phyloP scores from a whole-genome alignment of 2,888 invertebrate species.

The Orgyia antiqua region DNA sequence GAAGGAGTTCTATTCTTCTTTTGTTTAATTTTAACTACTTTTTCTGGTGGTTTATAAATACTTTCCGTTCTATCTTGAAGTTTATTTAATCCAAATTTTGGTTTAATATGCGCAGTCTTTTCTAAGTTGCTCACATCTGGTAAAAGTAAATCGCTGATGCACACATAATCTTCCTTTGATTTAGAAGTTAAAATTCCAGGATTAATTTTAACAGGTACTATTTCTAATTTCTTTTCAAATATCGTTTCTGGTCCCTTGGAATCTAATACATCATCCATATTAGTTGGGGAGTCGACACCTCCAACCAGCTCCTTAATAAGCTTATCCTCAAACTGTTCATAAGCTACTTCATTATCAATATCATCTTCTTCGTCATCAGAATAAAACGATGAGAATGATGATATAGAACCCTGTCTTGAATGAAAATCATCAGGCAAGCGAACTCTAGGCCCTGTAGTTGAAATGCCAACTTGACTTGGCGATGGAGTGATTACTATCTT shows the following conservation, averaged over 20 bases:
- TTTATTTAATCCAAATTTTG: constrained; percentile 63
- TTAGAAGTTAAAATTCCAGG: constrained; percentile 40
- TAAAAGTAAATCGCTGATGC: constrained; percentile 55
- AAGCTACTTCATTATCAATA: constrained; percentile 33
- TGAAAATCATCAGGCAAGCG: constrained; percentile 69
- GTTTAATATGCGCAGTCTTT: constrained; percentile 66
- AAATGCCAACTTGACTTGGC: constrained; percentile 51
- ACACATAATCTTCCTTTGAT: constrained; percentile 57
- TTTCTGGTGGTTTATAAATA: constrained; percentile 63
- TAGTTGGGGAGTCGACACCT: constrained; percentile 61
- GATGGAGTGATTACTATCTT: constrained; percentile 81
- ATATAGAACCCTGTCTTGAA: constrained; percentile 46
- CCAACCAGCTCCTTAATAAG: constrained; percentile 66
- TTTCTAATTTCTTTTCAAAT: constrained; percentile 61
- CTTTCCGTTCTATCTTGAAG: constrained; percentile 63
- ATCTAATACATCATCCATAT: constrained; percentile 52
- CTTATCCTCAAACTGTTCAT: constrained; percentile 61
- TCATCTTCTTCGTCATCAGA: constrained; percentile 55
- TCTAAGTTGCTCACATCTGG: constrained; percentile 53
- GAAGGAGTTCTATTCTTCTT: constrained; percentile 46
- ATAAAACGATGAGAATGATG: constrained; percentile 59
- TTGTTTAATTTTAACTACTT: constrained; percentile 58
- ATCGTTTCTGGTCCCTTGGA: constrained; percentile 65
- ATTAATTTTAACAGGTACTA: constrained; percentile 66
- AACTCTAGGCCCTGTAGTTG: constrained; percentile 68